phyloP scores from a whole-genome alignment of 2,888 invertebrate species.

The Drosophila infuscata region DNA sequence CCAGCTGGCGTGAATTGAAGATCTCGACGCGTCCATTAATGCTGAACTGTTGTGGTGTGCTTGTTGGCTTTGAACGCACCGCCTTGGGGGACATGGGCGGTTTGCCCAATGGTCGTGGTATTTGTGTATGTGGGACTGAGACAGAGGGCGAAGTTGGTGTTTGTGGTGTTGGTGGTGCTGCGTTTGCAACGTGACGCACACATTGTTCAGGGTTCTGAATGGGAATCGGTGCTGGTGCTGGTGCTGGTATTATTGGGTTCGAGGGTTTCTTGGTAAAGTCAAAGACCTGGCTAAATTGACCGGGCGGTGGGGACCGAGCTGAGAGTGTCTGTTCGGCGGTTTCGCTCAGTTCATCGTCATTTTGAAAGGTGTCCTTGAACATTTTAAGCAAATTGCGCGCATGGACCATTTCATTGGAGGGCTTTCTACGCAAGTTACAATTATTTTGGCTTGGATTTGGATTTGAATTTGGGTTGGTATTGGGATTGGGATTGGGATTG shows the following conservation, averaged over 20 bases:
- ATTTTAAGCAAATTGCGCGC: constrained; percentile 83
- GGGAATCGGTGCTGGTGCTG: constrained; percentile 12
- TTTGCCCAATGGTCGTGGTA: constrained; percentile 76
- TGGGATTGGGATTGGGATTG: constrained; percentile 14
- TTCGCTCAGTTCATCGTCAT: constrained; percentile 77
- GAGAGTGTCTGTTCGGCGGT: constrained; percentile 35
- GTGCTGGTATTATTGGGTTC: constrained; percentile 22
- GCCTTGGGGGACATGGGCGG: constrained; percentile 75
- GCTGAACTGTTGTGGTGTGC: constrained; percentile 73
- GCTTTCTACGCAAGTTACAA: constrained; percentile 79
- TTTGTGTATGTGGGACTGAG: constrained; percentile 60
- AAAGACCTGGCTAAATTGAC: constrained; percentile 68
- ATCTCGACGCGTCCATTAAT: constrained; percentile 83
- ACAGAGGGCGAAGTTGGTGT: constrained; percentile 8
- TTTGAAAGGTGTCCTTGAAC: constrained; percentile 83
- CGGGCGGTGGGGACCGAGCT: constrained; percentile 29
- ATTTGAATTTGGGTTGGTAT: constrained; percentile 8
- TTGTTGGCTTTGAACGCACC: constrained; percentile 34
- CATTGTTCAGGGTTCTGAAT: background rate
- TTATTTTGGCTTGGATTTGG: constrained; percentile 3
- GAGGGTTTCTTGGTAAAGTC: constrained; percentile 57
- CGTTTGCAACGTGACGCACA: background rate
- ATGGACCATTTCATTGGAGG: constrained; percentile 83
- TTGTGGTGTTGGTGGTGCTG: constrained; percentile 14
- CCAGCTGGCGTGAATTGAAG: constrained; percentile 82